A percentile compares a stretch with the other conserved stretches of the same genome.
Conservation (phyloP, 2,888 invertebrate genomes). For the Bombylius discolor region DNA sequence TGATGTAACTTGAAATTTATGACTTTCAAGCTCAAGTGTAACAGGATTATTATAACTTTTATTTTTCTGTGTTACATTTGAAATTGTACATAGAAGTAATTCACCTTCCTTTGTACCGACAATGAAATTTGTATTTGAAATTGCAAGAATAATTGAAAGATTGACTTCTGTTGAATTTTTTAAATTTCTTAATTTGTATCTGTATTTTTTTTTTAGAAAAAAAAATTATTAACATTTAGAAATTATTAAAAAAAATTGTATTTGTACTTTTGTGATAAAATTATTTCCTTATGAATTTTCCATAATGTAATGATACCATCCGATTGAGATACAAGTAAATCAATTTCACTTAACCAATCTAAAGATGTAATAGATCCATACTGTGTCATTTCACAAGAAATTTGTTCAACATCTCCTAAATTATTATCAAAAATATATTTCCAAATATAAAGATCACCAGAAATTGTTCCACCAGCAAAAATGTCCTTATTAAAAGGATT, state of each 20-base stretch:
- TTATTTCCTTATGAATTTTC: conserved; percentile 22
- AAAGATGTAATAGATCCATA: conserved; percentile 28
- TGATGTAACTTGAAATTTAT: conserved; percentile 28
- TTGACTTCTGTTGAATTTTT: conserved; percentile 11
- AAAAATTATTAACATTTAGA: background rate
- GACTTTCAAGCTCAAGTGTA: conserved; percentile 22
- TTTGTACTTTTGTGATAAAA: conserved; percentile 22
- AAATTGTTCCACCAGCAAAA: conserved; percentile 31
- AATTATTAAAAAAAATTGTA: background rate
- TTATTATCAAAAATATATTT: conserved; percentile 17
- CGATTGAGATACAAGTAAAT: conserved; percentile 26
- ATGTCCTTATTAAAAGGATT: conserved; percentile 30
- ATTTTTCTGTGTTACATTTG: conserved; percentile 13
- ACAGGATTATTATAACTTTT: conserved; percentile 17
- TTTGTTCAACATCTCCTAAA: conserved; percentile 21
- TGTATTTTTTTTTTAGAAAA: background rate
- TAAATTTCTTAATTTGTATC: background rate
- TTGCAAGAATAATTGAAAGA: conserved; percentile 22
- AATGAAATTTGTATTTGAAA: conserved; percentile 25
- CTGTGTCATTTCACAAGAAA: conserved; percentile 22
- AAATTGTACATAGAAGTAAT: conserved; percentile 26
- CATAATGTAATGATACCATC: conserved; percentile 30
- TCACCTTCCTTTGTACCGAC: conserved; percentile 30
- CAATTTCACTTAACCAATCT: conserved; percentile 27
- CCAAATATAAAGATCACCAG: conserved; percentile 33